Base-by-base conservation (phyloP, 2,888 invertebrate genomes). In the Microdon myrmicae region DNA sequence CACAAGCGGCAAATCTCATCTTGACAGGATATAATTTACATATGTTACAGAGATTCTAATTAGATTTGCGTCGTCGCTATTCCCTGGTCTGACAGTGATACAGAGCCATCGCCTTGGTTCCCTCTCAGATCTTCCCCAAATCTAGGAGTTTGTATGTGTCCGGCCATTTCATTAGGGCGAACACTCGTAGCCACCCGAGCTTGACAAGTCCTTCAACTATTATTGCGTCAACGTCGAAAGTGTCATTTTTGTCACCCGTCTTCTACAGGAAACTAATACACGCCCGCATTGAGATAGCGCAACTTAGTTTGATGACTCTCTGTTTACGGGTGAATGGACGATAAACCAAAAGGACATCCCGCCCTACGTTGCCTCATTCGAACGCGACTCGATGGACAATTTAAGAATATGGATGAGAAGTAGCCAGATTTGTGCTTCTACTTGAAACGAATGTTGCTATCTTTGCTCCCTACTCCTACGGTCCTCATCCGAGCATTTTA, bases 11-110 rank as follows among this genome's bases (percentile, higher is more conserved):
- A 38, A 45, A 53, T 59, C 53, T 54, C 66, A 66, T 66, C 66
- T 59, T 66, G 66, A 66, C 66, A 59, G 59, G 68, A 68, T 66
- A 68, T 68, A 68, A 67, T 68, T 68, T 68, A 64, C 68, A 68
- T 68, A 67, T 68, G 68, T 67, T 68, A 66, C 67, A 56, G 35
- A 48, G 67, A 66, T 64, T 58, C 67, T 68, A 68, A 68, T 68
- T 68, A 68, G 67, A 67, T 68, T 66, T 67, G 59, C 64, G 64
- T 64, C 64, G 64, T 58, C 59, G 48, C 60, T 58, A 67, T 55
- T 60, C 66, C 66, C 64, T 22, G 19, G 53, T 25, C 37, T 43
- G 43, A 31, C 16, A 41, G 47, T 29, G 55, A 38, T 43, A 38
- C 47, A 51, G 38, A 12, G 9, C 16, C 31, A 25, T 8, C 22